A percentile compares a stretch with the other conserved stretches of the same genome.
phyloP scores from a whole-genome alignment of 2,113 vertebrate genomes.

The Thamnaconus septentrionalis region DNA sequence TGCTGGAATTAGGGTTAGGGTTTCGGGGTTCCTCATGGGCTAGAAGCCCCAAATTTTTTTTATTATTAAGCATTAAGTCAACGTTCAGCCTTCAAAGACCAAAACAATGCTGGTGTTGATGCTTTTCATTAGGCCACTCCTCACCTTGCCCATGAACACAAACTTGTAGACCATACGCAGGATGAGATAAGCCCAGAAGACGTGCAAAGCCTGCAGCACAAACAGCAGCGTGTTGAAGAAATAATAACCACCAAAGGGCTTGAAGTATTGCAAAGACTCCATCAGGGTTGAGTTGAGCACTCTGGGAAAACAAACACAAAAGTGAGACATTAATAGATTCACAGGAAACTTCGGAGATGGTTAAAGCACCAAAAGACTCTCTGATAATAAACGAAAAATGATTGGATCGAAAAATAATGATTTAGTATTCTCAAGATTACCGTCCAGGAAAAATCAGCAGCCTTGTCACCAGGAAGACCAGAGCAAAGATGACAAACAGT shows the following conservation, averaged over 20 bases:
- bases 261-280: slow-evolving; percentile 73
- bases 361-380: too few relatives aligned
- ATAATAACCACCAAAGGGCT: slow-evolving; percentile 89
- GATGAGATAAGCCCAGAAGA: slow-evolving; percentile 93
- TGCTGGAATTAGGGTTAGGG: too few relatives aligned
- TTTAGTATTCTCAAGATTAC: slow-evolving; percentile 57
- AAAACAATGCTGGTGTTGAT: too few relatives aligned
- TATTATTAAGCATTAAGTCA: too few relatives aligned
- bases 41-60: too few relatives aligned
- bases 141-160: slow-evolving; percentile 82
- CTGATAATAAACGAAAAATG: too few relatives aligned
- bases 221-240: slow-evolving; percentile 85
- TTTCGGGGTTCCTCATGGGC: too few relatives aligned
- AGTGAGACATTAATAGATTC: background rate
- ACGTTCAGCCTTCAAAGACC: too few relatives aligned
- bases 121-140: slow-evolving; percentile 1
- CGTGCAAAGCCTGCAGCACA: slow-evolving; percentile 84
- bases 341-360: too few relatives aligned
- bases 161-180: slow-evolving; percentile 88
- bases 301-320: slow-evolving; percentile 63
- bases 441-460: slow-evolving; percentile 82
- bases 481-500: slow-evolving; percentile 83
- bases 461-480: slow-evolving; percentile 83
- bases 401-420: too few relatives aligned
- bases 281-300: slow-evolving; percentile 81